Evolutionary conservation across 2,113 vertebrate species (phyloP), one percentile per base, ranked within the genome.

Genomic region (Anguilla rostrata): DNA sequence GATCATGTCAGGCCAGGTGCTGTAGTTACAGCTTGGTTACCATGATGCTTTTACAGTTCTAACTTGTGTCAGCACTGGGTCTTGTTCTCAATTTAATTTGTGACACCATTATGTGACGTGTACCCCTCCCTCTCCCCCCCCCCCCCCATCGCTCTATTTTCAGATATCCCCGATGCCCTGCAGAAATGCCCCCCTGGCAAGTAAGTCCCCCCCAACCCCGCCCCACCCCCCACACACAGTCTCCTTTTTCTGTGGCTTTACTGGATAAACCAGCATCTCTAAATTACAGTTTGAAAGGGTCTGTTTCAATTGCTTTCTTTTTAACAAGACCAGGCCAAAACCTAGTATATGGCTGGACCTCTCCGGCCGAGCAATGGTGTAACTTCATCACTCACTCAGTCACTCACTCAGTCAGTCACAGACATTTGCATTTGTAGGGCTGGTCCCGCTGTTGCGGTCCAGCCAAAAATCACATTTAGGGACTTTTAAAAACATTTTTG

Each of bases 101-200:
- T 84, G 88, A 86, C 84, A 88, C 85, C 85, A 66, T 91, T 87
- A 83, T 88, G 86, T 92, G 83, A 90, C 91, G 83, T 87, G 86
- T 85, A 12, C n/a, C 81, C 26, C 46, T 9, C 84, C 34, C 16
- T 79, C 0, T 4, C 78, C 78, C 75, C 75, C n/a, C 20, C 57
- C 34, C 43, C 43, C 43, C 43, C 66, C 0, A 7, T 81, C 79
- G 49, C 71, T 39, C 20, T 46, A 89, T 93, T 88, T 57, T 20
- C 93, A 96, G 95, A 94, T 82, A 86, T 89, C 87, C 87, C 91
- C 79, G 87, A 92, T 85, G 90, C 91, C 89, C 92, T 94, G 88
- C 93, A 92, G 91, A 93, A 94, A 89, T 88, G 88, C 87, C 84
- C 93, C 79, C 87, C 91, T 87, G 91, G 92, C 84, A 90, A 93